Evolutionary conservation across 1,140 invertebrate genomes (phyloP).

Genomic region (Gonatopus flavifemur): DNA sequence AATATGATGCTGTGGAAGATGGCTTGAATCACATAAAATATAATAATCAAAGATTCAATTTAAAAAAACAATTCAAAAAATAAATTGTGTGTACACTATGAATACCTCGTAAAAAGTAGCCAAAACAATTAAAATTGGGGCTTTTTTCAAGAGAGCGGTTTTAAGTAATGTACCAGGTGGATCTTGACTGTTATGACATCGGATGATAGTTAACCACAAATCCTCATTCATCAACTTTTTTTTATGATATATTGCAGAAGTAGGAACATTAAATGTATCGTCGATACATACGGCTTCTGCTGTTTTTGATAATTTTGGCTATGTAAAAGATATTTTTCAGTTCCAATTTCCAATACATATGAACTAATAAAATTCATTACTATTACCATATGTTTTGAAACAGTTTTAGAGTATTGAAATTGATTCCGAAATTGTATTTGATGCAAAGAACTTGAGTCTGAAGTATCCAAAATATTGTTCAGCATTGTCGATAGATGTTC

Average conservation of each 20-base stretch:
- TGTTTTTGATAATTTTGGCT: too few relatives aligned
- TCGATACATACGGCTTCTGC: too few relatives aligned
- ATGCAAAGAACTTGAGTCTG: too few relatives aligned
- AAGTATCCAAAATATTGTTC: too few relatives aligned
- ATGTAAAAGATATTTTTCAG: too few relatives aligned
- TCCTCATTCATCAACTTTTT: constrained; percentile 44
- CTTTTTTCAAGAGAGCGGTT: constrained; percentile 59
- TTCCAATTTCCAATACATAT: too few relatives aligned
- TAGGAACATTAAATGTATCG: too few relatives aligned
- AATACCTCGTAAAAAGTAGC: constrained; percentile 69
- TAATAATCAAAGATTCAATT: background rate
- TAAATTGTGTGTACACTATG: background rate
- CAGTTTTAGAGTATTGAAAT: too few relatives aligned
- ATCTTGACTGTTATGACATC: constrained; percentile 68
- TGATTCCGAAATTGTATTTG: too few relatives aligned
- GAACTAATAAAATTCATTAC: too few relatives aligned
- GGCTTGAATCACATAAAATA: constrained; percentile 53
- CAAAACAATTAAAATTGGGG: constrained; percentile 64
- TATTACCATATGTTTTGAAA: too few relatives aligned
- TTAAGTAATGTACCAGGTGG: constrained; percentile 64
- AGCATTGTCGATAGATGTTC: constrained; percentile 44
- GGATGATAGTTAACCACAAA: constrained; percentile 64
- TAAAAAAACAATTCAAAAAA: constrained; percentile 1
- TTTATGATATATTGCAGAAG: background rate
- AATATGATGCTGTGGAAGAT: constrained; percentile 63